These are phyloP conservation scores for Gorsachius magnificus DNA, from an alignment of 2,797 vertebrate genomes.

Conservation along the genomic window DNA sequence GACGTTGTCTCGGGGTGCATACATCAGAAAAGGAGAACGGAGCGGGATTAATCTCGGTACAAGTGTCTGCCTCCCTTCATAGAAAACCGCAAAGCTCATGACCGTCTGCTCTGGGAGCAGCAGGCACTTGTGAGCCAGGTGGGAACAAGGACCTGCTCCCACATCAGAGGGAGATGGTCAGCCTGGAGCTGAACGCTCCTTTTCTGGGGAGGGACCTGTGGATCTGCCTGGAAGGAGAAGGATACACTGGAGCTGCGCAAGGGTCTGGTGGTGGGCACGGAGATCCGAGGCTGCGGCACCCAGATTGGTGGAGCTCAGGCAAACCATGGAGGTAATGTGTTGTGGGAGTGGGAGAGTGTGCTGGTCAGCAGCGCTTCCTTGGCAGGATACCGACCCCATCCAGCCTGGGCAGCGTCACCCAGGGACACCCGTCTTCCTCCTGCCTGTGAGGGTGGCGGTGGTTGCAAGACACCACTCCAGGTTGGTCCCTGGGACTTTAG, in stretches of 20 bases:
- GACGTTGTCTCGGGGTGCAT: background rate
- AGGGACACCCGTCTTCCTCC: constrained; percentile 40
- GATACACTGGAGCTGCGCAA: background rate
- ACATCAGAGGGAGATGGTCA: background rate
- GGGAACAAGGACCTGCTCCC: background rate
- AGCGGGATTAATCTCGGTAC: background rate
- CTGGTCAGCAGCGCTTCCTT: constrained; percentile 59
- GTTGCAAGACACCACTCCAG: background rate
- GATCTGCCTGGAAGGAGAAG: background rate
- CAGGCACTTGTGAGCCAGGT: background rate
- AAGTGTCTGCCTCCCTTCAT: constrained; percentile 14
- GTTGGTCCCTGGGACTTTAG: constrained; percentile 4
- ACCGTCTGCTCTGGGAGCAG: background rate
- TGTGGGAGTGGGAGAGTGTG: constrained; percentile 26
- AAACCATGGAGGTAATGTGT: constrained; percentile 62
- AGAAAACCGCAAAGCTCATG: background rate
- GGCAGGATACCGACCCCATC: constrained; percentile 43
- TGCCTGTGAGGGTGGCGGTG: accelerated
- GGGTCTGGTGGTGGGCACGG: constrained; percentile 24
- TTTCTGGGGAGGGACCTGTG: background rate
- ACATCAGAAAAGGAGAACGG: background rate
- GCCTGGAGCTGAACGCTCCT: background rate
- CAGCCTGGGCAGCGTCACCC: constrained; percentile 19
- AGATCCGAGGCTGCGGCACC: background rate
- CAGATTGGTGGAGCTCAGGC: background rate